Base-by-base conservation (phyloP, 2,888 invertebrate species). In the Drosophila ezoana region DNA sequence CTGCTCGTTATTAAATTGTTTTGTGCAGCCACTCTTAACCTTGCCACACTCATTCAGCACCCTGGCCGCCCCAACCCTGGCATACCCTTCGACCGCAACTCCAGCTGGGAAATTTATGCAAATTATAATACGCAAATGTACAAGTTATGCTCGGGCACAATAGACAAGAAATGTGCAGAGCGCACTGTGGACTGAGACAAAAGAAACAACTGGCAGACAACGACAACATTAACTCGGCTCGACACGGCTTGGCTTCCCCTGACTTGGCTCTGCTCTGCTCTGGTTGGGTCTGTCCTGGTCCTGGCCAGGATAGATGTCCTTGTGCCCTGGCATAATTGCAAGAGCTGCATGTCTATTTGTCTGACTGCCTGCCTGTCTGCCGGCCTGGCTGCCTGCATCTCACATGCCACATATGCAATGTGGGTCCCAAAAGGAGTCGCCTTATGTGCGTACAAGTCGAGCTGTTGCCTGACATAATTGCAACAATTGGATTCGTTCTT, bases 81-180 rank as follows among this genome's bases (percentile, higher is more conserved):
- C 58, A 28, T 28, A 23, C 20, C 28, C 60, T 44, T 44, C 18
- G 20, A 57, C 43, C 41, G 0, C 56, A 28, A 10, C 48, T 8
- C 14, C n/a, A 35, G n/a, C 40, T 63, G 49, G 59, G 72, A 81
- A 87, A 89, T 89, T 85, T 85, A 85, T 85, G 84, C 81, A 89
- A 85, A 85, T 85, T 85, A 87, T 87, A 87, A 85, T 89, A 76
- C 89, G 89, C 69, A 87, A 89, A 87, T 84, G 85, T 81, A 76
- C 74, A 70, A 82, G 86, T 79, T 82, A 88, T 85, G 64, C 69
- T 56, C 72, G 61, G 72, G 76, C 77, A 88, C 74, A 80, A 83
- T 83, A 83, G 86, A 83, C 89, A 80, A 87, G 89, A 76, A 84
- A 87, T 89, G 70, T 84, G 74, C 71, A 59, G 52, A 72, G 66